These are phyloP conservation scores for Phaonia tiefii DNA, from an alignment of 2,888 invertebrate species.

Conservation along the genomic window DNA sequence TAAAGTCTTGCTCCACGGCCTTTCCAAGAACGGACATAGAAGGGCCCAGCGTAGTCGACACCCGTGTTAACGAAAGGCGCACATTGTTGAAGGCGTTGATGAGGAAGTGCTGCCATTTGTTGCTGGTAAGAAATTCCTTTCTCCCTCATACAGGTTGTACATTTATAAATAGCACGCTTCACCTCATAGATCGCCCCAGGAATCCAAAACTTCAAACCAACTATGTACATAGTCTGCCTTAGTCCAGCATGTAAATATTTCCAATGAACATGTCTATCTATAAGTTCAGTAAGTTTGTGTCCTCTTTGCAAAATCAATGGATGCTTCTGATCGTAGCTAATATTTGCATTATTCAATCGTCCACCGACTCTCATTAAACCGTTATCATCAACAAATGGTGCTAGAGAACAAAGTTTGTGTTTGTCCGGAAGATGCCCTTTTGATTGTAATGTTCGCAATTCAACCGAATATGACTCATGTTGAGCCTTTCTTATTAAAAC, in stretches of 20 bases:
- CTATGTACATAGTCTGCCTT: conserved; percentile 61
- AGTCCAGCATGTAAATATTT: conserved; percentile 60
- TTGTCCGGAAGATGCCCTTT: conserved; percentile 38
- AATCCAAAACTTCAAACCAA: conserved; percentile 55
- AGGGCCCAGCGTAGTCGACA: conserved; percentile 68
- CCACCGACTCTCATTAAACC: conserved; percentile 63
- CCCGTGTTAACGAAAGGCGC: too few species aligned
- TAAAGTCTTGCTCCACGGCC: conserved; percentile 45
- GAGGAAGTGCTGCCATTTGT: conserved; percentile 68
- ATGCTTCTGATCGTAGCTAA: conserved; percentile 64
- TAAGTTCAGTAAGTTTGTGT: conserved; percentile 49
- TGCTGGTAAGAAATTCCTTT: conserved; percentile 51
- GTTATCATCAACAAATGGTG: conserved; percentile 61
- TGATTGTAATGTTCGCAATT: conserved; percentile 30
- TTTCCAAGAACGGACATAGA: conserved; percentile 59
- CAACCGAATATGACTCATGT: conserved; percentile 20
- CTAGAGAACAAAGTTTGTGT: conserved; percentile 48
- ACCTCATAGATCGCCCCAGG: conserved; percentile 41
- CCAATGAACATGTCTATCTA: conserved; percentile 54
- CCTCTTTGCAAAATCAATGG: conserved; percentile 63
- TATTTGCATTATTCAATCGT: conserved; percentile 59
- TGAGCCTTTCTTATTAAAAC: conserved; percentile 45
- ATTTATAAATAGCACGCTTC: conserved; percentile 59
- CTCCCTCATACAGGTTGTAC: conserved; percentile 53
- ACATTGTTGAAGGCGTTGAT: too few species aligned